Evolutionary conservation across 2,113 vertebrate species (phyloP).

Genomic region (Anser brachyrhynchus): DNA sequence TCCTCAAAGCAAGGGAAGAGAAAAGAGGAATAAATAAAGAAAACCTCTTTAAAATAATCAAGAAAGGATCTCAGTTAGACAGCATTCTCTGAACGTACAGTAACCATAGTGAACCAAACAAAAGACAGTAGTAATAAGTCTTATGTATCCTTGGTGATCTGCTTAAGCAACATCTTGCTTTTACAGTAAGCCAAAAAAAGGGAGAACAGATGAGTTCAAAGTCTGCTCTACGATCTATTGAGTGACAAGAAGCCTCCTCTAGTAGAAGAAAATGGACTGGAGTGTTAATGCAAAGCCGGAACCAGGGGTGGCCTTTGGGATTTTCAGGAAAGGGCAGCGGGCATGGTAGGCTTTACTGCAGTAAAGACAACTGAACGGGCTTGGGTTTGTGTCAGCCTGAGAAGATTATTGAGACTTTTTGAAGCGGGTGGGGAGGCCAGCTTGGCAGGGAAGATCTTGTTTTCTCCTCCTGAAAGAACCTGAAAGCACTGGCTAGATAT

Average conservation of each 20-base stretch:
- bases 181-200: slow-evolving; percentile 57
- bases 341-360: neutral
- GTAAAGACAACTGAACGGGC: neutral
- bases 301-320: neutral
- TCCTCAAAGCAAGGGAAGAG: slow-evolving; percentile 3
- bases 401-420: neutral
- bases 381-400: rapidly evolving
- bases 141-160: slow-evolving; percentile 67
- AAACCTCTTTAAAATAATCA: slow-evolving; percentile 40
- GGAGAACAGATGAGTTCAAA: slow-evolving; percentile 33
- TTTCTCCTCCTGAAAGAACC: neutral
- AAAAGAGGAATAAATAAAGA: slow-evolving; percentile 35
- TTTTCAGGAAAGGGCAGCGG: slow-evolving; percentile 5
- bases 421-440: neutral
- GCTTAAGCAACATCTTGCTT: slow-evolving; percentile 61
- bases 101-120: slow-evolving; percentile 62
- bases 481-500: neutral
- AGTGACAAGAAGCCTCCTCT: slow-evolving; percentile 35
- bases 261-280: neutral
- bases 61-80: slow-evolving; percentile 42
- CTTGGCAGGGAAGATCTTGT: neutral
- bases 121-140: slow-evolving; percentile 58
- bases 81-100: slow-evolving; percentile 42
- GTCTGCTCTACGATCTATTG: slow-evolving; percentile 5
- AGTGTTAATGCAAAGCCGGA: slow-evolving; percentile 16